phyloP scores from a whole-genome alignment of 2,888 invertebrate species.

The Neria commutata region DNA sequence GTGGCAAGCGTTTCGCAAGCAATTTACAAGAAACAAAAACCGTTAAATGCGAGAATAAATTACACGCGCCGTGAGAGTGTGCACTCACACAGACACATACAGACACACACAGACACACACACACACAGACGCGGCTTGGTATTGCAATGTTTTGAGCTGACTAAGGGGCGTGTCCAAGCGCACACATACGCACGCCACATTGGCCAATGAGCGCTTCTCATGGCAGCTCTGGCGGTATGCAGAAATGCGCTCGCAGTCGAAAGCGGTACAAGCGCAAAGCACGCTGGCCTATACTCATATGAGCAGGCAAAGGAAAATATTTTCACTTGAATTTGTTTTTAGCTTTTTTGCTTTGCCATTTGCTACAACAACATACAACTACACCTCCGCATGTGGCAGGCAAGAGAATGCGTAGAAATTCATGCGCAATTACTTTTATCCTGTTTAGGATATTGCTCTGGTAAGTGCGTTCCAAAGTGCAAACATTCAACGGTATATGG shows the following conservation, averaged over 20 bases:
- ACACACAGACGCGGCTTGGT: constrained; percentile 18
- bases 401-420: constrained; percentile 60
- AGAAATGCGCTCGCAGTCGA: too few species aligned
- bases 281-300: background rate
- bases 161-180: constrained; percentile 6
- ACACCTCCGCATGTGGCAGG: constrained; percentile 18
- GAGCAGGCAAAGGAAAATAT: background rate
- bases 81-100: constrained; percentile 1
- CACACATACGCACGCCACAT: background rate
- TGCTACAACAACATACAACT: too few species aligned
- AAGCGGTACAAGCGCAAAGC: constrained; percentile 18
- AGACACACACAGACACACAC: constrained; percentile 4
- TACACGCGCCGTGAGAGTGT: constrained; percentile 28
- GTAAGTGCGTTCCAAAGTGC: constrained; percentile 37
- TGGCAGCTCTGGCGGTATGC: background rate
- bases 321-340: too few species aligned
- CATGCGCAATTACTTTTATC: constrained; percentile 63
- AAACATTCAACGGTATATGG: too few species aligned
- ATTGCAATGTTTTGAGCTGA: constrained; percentile 31
- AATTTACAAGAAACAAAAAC: constrained; percentile 52
- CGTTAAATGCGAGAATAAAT: constrained; percentile 41
- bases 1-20: constrained; percentile 53
- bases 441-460: constrained; percentile 60
- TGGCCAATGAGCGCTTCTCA: background rate
- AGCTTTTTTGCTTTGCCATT: too few species aligned